phyloP scores from a whole-genome alignment of 2,113 vertebrate species.

The Hemibagrus wyckioides region DNA sequence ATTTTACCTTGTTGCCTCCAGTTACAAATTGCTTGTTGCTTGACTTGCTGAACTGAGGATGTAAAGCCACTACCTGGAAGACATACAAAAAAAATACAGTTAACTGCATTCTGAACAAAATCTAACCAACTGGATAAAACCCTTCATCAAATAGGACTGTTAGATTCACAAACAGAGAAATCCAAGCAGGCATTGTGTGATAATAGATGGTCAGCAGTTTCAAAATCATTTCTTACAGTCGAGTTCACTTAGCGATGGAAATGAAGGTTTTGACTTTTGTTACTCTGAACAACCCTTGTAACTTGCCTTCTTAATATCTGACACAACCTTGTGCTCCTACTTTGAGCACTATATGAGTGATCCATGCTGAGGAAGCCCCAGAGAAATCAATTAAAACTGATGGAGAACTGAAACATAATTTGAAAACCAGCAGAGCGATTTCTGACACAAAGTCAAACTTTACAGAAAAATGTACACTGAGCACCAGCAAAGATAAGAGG shows the following conservation, averaged over 20 bases:
- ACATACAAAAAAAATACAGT: conserved; percentile 34
- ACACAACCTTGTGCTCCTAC: background rate
- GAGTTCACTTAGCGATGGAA: conserved; percentile 11
- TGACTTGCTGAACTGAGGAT: conserved; percentile 90
- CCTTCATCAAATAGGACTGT: background rate
- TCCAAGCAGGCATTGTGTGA: background rate
- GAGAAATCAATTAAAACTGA: conserved; percentile 51
- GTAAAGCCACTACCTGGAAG: conserved; percentile 82
- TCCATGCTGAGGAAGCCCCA: conserved; percentile 41
- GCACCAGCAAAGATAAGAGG: conserved; percentile 2
- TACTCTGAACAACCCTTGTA: background rate
- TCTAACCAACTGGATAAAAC: background rate
- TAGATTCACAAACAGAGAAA: background rate
- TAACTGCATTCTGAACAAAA: conserved; percentile 14
- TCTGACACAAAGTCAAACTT: conserved; percentile 44
- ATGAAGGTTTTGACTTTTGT: conserved; percentile 1
- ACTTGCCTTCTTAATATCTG: background rate
- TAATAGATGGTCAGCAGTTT: background rate
- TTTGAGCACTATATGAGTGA: conserved; percentile 13
- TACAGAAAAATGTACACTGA: conserved; percentile 29
- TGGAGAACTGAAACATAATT: conserved; percentile 34
- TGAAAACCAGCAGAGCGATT: conserved; percentile 36
- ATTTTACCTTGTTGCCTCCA: conserved; percentile 92
- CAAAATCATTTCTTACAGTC: conserved; percentile 7
- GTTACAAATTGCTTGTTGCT: conserved; percentile 98